Base-by-base conservation (phyloP, 1,140 invertebrate species). In the Drosophila arizonae region DNA sequence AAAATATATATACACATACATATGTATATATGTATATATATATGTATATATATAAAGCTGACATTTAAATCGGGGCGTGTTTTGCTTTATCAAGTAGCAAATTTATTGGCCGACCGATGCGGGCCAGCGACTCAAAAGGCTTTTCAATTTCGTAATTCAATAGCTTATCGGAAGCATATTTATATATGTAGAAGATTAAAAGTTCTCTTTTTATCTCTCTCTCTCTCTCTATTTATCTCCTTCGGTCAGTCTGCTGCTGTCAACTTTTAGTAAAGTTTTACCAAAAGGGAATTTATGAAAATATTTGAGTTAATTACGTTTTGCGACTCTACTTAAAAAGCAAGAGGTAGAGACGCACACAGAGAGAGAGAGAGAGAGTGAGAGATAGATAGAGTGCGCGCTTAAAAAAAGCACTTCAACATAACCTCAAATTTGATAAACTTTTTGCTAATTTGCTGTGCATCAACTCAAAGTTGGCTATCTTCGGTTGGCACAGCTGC, bases 1-100 rank as follows among this genome's bases (percentile, higher is more conserved):
- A 33, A 54, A 21, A 17, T 6, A 26, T 28, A 4, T 9, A 62
- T 62, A 64, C 6, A 67, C 6, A 33, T 33, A 33, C 6, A n/a
- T 28, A 8, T 28, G 58, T 65, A 67, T 6, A n/a, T 28, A 3
- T 8, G n/a, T 4, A 26, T 28, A 3, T n/a, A 62, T 65, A 64
- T 33, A 65, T 33, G 10, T 33, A 10, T 33, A n/a, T 28, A 4
- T 28, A 62, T 65, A 67, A 70, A 71, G 70, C 67, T 76, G 64
- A 55, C 58, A 67, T 60, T 67, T 76, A 45, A 55, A 57, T 45
- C 46, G 17, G 26, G 51, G 63, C 56, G 64, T 67, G 61, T 39
- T 43, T 21, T 56, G 61, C 43, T 11, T 76, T 71, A 58, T 76
- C 69, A 67, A 72, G 54, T 68, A 70, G 57, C 41, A 15, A 63